These are phyloP conservation scores for Schizaphis graminum DNA, from an alignment of 2,888 invertebrate species.

Conservation along the genomic window DNA sequence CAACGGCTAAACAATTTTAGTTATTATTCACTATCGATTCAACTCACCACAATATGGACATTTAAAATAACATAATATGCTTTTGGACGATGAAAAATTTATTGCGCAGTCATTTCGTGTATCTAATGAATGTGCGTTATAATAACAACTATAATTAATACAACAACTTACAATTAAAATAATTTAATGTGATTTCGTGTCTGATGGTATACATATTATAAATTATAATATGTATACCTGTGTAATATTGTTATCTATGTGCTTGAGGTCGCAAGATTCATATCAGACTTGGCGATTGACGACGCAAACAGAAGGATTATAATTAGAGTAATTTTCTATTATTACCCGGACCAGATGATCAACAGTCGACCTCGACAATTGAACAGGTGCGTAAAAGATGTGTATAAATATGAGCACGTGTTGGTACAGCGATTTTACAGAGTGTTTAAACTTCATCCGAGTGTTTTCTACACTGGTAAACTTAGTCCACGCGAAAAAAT, in stretches of 20 bases:
- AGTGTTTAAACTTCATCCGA: background rate
- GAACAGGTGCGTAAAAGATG: background rate
- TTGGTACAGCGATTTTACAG: background rate
- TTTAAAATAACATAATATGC: background rate
- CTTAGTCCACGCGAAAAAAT: background rate
- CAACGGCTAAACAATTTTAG: background rate
- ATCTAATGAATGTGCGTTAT: too few species aligned
- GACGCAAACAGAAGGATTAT: background rate
- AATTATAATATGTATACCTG: background rate
- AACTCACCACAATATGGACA: background rate
- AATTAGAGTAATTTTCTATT: constrained; percentile 1
- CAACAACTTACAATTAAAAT: background rate
- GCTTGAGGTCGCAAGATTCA: constrained; percentile 25
- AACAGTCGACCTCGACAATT: background rate
- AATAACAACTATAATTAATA: background rate
- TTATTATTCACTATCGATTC: background rate
- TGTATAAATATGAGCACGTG: background rate
- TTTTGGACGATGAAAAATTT: background rate
- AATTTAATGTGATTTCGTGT: background rate
- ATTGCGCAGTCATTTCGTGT: background rate
- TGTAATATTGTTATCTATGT: background rate
- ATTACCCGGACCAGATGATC: background rate
- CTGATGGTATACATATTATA: background rate
- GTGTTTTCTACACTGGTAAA: background rate
- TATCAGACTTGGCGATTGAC: background rate